phyloP scores from a whole-genome alignment of 2,797 vertebrate genomes.

The Rhinella marina region DNA sequence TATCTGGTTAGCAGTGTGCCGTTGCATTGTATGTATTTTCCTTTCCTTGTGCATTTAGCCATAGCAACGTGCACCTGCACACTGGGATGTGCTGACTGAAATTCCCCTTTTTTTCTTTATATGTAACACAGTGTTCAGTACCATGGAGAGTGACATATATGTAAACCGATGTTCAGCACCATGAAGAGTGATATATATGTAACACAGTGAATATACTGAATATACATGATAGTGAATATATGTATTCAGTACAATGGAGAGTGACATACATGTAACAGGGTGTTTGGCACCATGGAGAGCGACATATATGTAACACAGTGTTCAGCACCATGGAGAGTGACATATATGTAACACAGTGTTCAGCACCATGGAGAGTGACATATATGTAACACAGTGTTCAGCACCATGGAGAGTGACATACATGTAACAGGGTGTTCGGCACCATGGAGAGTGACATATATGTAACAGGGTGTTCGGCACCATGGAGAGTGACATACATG shows the following conservation, averaged over 20 bases:
- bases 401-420: neutral
- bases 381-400: neutral
- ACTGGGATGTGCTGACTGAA: too few relatives aligned
- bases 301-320: neutral
- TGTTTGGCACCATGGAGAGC: neutral
- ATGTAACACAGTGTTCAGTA: neutral
- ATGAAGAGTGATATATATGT: neutral
- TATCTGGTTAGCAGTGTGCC: too few relatives aligned
- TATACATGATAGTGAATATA: too few relatives aligned
- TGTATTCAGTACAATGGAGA: neutral
- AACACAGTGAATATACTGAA: too few relatives aligned
- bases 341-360: neutral
- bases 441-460: neutral
- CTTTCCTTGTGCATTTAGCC: too few relatives aligned
- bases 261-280: neutral
- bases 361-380: slow-evolving; percentile 3
- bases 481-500: neutral
- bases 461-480: neutral
- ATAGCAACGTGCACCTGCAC: too few relatives aligned
- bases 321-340: neutral
- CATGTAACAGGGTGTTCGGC: neutral
- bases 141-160: too few relatives aligned
- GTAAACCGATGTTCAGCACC: too few relatives aligned
- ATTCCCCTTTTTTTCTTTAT: too few relatives aligned
- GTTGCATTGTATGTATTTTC: too few relatives aligned